phyloP scores from a whole-genome alignment of 2,888 invertebrate species.

The Pristionchus fissidentatus region DNA sequence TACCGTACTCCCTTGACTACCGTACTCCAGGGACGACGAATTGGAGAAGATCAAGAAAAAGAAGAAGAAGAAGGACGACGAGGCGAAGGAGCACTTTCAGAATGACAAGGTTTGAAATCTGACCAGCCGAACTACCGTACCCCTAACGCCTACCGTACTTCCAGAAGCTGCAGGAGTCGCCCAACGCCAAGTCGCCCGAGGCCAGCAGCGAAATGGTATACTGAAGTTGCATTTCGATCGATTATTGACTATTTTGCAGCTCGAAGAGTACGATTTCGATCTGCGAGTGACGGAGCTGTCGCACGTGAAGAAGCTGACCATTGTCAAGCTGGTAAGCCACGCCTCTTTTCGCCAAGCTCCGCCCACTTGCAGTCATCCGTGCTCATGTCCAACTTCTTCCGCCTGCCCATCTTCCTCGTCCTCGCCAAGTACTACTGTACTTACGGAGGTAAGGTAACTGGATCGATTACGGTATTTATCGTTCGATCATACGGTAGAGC shows the following conservation, averaged over 20 bases:
- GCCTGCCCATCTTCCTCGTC: slow-evolving; percentile 29
- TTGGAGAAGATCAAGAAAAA: not conserved
- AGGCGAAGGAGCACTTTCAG: not conserved
- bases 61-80: slow-evolving; percentile 42
- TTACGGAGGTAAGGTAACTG: not conserved
- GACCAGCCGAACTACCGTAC: not conserved
- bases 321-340: not conserved
- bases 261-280: slow-evolving; percentile 29
- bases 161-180: slow-evolving; percentile 13
- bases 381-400: slow-evolving; percentile 40
- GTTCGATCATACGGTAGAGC: no score
- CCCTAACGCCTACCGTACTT: not conserved
- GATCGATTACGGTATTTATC: no score
- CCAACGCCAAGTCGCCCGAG: slow-evolving; percentile 40
- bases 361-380: not conserved
- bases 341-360: not conserved
- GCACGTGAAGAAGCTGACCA: slow-evolving; percentile 30
- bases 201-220: slow-evolving; percentile 19
- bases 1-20: not conserved
- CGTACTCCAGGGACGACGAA: not conserved
- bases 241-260: slow-evolving; percentile 3
- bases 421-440: slow-evolving; percentile 1
- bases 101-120: not conserved
- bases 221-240: not conserved
- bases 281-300: slow-evolving; percentile 14